Percentiles rank a stretch among this genome's conserved stretches.
Conservation (phyloP, 1,140 invertebrate genomes). For the Trichoplusia ni region DNA sequence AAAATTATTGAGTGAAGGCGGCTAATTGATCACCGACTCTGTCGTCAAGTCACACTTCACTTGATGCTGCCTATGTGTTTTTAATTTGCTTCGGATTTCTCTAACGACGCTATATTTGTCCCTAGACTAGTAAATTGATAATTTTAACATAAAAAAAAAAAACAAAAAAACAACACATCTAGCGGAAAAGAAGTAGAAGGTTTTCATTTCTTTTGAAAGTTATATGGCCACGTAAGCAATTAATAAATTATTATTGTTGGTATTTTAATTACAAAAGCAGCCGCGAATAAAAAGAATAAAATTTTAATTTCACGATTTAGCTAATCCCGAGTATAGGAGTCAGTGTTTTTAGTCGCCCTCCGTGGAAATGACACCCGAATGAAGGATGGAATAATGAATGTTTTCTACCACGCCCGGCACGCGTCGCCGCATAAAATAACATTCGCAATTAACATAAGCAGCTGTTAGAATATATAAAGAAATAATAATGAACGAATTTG, state of each 20-base stretch:
- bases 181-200: too few relatives aligned
- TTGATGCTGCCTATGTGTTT: constrained; percentile 10
- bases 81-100: constrained; percentile 24
- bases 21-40: constrained; percentile 67
- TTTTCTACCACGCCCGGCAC: constrained; percentile 49
- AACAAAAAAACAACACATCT: too few relatives aligned
- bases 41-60: constrained; percentile 45
- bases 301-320: constrained; percentile 22
- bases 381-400: constrained; percentile 64
- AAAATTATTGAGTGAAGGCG: constrained; percentile 79
- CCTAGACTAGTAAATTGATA: background rate
- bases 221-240: too few relatives aligned
- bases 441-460: constrained; percentile 59
- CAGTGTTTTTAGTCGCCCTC: constrained; percentile 41
- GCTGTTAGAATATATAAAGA: constrained; percentile 33
- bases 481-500: background rate
- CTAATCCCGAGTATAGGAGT: constrained; percentile 24
- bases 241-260: too few relatives aligned
- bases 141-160: background rate
- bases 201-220: too few relatives aligned
- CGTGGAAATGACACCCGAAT: constrained; percentile 62
- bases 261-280: too few relatives aligned
- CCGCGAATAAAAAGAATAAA: background rate
- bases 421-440: constrained; percentile 62
- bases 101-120: constrained; percentile 12